Evolutionary conservation across 2,113 vertebrate species (phyloP).

Genomic region (Ariopsis seemanni): DNA sequence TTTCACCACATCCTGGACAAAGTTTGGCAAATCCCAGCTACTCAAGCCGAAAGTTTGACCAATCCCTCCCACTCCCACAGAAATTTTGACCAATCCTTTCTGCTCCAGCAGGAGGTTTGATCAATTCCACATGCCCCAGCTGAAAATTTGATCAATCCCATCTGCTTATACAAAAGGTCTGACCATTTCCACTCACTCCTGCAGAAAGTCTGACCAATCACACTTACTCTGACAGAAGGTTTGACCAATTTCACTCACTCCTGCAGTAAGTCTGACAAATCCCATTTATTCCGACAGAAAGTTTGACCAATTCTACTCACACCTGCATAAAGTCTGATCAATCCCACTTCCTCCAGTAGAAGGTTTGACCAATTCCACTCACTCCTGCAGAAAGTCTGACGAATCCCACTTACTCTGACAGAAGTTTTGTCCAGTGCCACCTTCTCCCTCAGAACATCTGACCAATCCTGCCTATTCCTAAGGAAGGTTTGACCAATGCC

Average conservation of each 20-base stretch:
- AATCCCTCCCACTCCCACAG: not conserved
- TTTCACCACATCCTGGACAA: not conserved
- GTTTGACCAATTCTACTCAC: not conserved
- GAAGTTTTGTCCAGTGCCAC: not conserved
- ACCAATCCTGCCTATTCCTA: not conserved
- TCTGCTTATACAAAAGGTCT: not conserved
- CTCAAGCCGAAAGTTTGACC: not conserved
- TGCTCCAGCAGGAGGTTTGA: not conserved
- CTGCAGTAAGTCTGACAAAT: not conserved
- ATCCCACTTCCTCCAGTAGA: not conserved
- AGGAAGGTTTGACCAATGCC: not conserved
- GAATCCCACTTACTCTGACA: not conserved
- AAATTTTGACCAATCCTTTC: not conserved
- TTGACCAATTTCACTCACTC: not conserved
- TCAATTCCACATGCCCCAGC: not conserved
- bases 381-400: not conserved
- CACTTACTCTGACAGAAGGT: not conserved
- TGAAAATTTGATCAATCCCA: not conserved
- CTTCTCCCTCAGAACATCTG: not conserved
- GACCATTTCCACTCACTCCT: not conserved
- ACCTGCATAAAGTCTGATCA: not conserved
- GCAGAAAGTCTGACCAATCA: not conserved
- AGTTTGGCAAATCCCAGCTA: not conserved
- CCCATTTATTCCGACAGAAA: not conserved
- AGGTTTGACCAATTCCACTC: not conserved